These are phyloP conservation scores for Pantherophis vulpinus DNA, from an alignment of 2,797 vertebrate genomes.

Conservation along the genomic window DNA sequence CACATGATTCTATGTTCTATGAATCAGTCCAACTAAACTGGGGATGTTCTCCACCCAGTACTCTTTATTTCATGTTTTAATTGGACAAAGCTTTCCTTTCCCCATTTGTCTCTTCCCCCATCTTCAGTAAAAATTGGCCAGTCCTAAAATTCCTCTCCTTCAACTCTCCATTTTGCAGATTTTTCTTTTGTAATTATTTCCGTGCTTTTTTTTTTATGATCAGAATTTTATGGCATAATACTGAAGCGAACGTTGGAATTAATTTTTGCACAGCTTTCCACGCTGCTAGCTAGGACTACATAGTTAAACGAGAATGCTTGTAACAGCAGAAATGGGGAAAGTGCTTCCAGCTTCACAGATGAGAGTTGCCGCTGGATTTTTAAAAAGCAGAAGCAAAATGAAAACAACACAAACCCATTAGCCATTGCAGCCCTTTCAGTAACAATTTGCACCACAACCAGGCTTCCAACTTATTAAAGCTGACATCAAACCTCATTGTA, in stretches of 20 bases:
- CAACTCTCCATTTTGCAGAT: not conserved
- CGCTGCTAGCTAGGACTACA: not conserved
- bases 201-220: not conserved
- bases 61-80: not conserved
- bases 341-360: not conserved
- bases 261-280: not conserved
- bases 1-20: not conserved
- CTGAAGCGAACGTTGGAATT: not conserved
- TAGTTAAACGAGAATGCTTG: not conserved
- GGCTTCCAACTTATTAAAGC: constrained; percentile 10
- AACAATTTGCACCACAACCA: constrained; percentile 3
- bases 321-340: not conserved
- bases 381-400: not conserved
- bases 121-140: not conserved
- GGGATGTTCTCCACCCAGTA: not conserved
- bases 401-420: not conserved
- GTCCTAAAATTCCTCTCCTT: not conserved
- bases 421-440: not conserved
- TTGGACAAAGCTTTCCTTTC: not conserved
- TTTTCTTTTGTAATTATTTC: not conserved
- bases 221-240: not conserved
- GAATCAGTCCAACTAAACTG: not conserved
- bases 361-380: not conserved
- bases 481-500: constrained; percentile 5
- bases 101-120: not conserved